Conservation (phyloP, 2,113 vertebrate genomes). For the Anser brachyrhynchus region DNA sequence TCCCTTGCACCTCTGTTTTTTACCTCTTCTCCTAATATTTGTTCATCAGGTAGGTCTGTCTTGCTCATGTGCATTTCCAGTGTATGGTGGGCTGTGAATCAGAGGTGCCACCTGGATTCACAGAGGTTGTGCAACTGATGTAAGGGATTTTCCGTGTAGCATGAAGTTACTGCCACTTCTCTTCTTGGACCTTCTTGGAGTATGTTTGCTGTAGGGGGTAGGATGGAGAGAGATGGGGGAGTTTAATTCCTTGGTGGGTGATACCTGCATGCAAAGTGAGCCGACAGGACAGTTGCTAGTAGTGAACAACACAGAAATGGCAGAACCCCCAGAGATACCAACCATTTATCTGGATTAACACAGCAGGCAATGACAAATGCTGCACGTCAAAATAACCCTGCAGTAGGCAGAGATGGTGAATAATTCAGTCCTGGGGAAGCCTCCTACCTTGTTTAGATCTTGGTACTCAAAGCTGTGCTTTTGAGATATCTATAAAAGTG, state of each 20-base stretch:
- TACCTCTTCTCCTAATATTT: neutral
- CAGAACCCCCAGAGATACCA: neutral
- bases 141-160: neutral
- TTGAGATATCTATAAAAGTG: neutral
- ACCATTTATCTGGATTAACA: neutral
- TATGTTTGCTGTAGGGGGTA: rapidly evolving
- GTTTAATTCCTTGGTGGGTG: neutral
- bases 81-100: neutral
- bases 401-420: neutral
- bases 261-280: neutral
- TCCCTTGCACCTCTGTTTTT: neutral
- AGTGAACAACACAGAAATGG: neutral
- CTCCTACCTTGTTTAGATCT: neutral
- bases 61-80: neutral
- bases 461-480: neutral
- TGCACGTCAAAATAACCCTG: neutral
- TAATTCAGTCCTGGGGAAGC: neutral
- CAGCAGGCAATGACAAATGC: rapidly evolving
- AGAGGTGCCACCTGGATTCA: neutral
- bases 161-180: neutral
- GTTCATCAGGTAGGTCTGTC: neutral
- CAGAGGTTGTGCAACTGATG: neutral
- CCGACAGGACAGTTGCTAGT: rapidly evolving
- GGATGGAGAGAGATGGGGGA: neutral
- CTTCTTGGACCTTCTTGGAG: no score